Evolutionary conservation across 2,113 vertebrate species (phyloP).

Genomic region (Balaenoptera acutorostrata): DNA sequence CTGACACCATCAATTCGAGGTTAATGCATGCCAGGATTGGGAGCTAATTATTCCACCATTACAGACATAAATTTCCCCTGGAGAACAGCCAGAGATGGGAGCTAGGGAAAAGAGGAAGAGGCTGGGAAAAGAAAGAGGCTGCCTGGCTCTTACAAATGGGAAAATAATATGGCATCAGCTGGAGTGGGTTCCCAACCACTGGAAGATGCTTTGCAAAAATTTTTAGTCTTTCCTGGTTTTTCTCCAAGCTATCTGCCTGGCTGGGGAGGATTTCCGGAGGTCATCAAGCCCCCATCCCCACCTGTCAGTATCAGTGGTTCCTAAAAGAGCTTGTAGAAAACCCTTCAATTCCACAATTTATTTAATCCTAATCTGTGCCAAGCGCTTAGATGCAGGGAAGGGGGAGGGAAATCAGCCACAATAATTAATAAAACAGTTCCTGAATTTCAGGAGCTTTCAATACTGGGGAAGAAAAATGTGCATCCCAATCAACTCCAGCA

Average conservation of each 20-base stretch:
- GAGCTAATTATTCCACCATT: slow-evolving; percentile 52
- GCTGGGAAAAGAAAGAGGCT: neutral
- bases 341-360: neutral
- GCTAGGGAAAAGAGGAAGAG: neutral
- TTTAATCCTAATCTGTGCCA: neutral
- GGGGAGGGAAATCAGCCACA: neutral
- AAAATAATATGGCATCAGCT: neutral
- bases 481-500: neutral
- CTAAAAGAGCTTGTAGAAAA: neutral
- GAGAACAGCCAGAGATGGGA: neutral
- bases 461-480: neutral
- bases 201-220: neutral
- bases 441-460: neutral
- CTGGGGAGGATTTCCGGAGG: neutral
- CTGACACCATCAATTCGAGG: slow-evolving; percentile 57
- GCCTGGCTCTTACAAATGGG: neutral
- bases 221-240: too few species aligned
- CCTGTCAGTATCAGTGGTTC: neutral
- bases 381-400: neutral
- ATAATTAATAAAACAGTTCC: neutral
- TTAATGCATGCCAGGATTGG: neutral
- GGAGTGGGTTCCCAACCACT: neutral
- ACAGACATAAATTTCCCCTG: slow-evolving; percentile 18
- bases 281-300: too few species aligned
- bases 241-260: neutral